Conservation (phyloP, 2,113 vertebrate genomes). For the Ursus arctos region DNA sequence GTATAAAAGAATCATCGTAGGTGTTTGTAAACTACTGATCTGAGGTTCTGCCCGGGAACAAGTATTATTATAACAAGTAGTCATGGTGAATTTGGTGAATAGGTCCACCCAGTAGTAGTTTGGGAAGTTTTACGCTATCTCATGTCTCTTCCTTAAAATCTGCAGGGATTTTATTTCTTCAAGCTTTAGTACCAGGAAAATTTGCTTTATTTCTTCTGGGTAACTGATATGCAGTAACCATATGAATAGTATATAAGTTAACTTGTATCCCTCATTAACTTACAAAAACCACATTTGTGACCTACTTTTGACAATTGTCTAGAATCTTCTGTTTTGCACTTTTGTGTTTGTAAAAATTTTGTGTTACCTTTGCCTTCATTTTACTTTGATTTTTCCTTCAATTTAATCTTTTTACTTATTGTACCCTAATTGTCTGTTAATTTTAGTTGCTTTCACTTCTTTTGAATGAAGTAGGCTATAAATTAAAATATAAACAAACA, state of each 20-base stretch:
- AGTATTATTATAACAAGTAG: background rate
- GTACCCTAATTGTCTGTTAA: background rate
- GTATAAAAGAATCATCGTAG: background rate
- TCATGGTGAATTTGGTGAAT: slow-evolving; percentile 35
- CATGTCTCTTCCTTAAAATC: background rate
- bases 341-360: background rate
- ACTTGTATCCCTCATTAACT: background rate
- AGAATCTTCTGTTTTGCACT: background rate
- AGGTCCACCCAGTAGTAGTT: background rate
- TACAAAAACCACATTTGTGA: background rate
- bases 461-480: background rate
- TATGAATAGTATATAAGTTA: background rate
- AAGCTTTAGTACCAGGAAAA: background rate
- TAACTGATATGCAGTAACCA: background rate
- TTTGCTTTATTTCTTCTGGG: slow-evolving; percentile 8
- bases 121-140: background rate
- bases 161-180: background rate
- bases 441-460: slow-evolving; percentile 27
- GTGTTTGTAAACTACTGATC: background rate
- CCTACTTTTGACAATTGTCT: slow-evolving; percentile 18
- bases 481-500: background rate
- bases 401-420: background rate
- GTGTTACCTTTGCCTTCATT: background rate
- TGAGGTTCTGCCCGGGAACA: background rate
- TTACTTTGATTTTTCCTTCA: background rate